Evolutionary conservation across 2,888 invertebrate genomes (phyloP).

Genomic region (Drosophila affinis): DNA sequence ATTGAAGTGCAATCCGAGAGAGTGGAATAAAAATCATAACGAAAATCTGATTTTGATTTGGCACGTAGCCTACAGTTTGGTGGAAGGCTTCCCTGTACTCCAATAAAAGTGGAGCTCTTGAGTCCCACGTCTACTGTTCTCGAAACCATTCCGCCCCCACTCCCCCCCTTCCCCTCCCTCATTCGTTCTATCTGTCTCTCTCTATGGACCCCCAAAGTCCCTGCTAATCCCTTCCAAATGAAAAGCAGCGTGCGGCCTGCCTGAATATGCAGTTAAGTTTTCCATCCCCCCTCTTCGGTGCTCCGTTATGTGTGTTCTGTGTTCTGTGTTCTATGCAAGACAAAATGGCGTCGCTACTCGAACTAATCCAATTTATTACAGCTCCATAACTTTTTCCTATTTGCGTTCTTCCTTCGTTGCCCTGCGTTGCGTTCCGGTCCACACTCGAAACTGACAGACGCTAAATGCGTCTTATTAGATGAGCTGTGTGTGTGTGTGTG

Average conservation of each 20-base stretch:
- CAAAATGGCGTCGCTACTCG: constrained; percentile 82
- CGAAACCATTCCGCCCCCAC: constrained; percentile 5
- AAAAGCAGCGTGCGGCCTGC: constrained; percentile 60
- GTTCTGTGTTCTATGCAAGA: constrained; percentile 15
- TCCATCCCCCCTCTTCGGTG: constrained; percentile 2
- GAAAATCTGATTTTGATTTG: constrained; percentile 76
- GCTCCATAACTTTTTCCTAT: constrained; percentile 81
- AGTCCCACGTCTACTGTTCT: not conserved
- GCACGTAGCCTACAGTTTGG: constrained; percentile 62
- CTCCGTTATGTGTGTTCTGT: constrained; percentile 39
- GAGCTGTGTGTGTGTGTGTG: constrained; percentile 41
- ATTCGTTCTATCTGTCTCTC: not conserved
- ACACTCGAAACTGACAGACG: constrained; percentile 61
- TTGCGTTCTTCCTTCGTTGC: constrained; percentile 61
- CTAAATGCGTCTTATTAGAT: constrained; percentile 79
- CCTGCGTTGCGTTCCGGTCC: constrained; percentile 6
- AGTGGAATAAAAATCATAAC: constrained; percentile 48
- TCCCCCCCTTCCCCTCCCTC: not conserved
- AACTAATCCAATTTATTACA: constrained; percentile 84
- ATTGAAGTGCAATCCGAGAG: constrained; percentile 52
- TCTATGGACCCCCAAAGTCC: constrained; percentile 5
- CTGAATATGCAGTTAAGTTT: constrained; percentile 60
- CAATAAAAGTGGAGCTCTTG: constrained; percentile 62
- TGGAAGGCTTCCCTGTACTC: constrained; percentile 29
- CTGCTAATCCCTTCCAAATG: constrained; percentile 71